Conservation (phyloP, 2,888 invertebrate species). For the Bursaphelenchus okinawaensis region DNA sequence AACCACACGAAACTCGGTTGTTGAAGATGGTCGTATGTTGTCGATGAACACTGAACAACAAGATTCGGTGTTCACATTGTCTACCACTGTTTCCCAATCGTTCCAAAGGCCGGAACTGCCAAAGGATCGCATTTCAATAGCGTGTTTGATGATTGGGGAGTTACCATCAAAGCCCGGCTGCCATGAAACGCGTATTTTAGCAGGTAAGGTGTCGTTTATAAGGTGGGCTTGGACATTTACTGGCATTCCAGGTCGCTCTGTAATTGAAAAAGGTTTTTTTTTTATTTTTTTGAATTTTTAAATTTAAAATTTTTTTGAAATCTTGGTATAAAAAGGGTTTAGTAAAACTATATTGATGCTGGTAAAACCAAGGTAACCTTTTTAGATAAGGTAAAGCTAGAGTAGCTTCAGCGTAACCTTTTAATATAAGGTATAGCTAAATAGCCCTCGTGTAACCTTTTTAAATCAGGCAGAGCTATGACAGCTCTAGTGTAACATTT, state of each 20-base stretch:
- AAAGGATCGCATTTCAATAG: constrained; percentile 81
- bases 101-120: constrained; percentile 58
- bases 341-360: too few species aligned
- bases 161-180: constrained; percentile 94
- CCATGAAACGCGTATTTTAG: constrained; percentile 81
- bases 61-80: constrained; percentile 65
- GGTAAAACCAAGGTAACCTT: too few species aligned
- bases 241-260: constrained; percentile 86
- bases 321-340: too few species aligned
- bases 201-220: constrained; percentile 69
- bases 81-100: constrained; percentile 64
- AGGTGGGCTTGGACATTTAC: constrained; percentile 76
- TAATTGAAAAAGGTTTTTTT: not conserved
- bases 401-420: too few species aligned
- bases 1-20: constrained; percentile 92
- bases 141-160: constrained; percentile 84
- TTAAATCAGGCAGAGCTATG: too few species aligned
- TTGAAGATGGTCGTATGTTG: constrained; percentile 83
- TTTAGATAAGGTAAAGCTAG: too few species aligned
- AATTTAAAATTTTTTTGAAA: too few species aligned
- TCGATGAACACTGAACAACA: constrained; percentile 59
- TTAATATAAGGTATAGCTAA: too few species aligned
- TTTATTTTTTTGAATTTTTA: not conserved
- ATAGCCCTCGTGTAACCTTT: too few species aligned
- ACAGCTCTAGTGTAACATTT: too few species aligned